Evolutionary conservation across 2,113 vertebrate genomes (phyloP), one percentile per base, ranked within the genome.

Genomic region (Shinisaurus crocodilurus): DNA sequence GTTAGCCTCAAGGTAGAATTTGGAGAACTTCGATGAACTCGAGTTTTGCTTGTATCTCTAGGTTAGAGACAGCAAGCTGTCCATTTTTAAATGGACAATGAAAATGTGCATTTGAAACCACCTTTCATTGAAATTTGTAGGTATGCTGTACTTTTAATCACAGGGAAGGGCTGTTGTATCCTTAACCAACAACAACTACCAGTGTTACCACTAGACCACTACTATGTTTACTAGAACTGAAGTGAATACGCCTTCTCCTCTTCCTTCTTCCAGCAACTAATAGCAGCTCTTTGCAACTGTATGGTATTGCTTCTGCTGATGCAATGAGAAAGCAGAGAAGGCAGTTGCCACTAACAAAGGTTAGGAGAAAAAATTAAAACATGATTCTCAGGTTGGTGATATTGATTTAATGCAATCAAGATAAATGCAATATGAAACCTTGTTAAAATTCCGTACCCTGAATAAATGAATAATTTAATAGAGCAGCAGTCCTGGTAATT

Each of bases 361-460:
- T 86, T 23, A 63, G 32, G 82, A 4, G 82, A 0, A 72, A n/a
- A 89, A 91, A 85, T 91, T 86, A 80, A 37, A 90, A 54, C n/a
- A 67, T 27, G 67, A 37, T 5, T 5, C 91, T 94, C 50, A 45
- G 90, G 89, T 88, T 85, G 63, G 74, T 60, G 50, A 15, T 87
- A 81, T 29, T 57, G 88, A 16, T 50, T 94, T 87, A 91, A 91
- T 89, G 40, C 1, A 91, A 79, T 76, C 67, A 92, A 45, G 0
- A 1, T 90, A 91, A 88, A 88, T 84, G 70, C 82, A 84, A 63
- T 72, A 91, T 91, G 91, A 94, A 87, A 65, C 25, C 0, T 87
- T 90, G 50, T 57, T 0, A 57, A 88, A 75, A 88, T 80, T 79
- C 75, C 85, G 48, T 27, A 86, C 70, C 50, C 37, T 75, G 85